phyloP scores from a whole-genome alignment of 2,797 vertebrate species.

The Macropodus opercularis region DNA sequence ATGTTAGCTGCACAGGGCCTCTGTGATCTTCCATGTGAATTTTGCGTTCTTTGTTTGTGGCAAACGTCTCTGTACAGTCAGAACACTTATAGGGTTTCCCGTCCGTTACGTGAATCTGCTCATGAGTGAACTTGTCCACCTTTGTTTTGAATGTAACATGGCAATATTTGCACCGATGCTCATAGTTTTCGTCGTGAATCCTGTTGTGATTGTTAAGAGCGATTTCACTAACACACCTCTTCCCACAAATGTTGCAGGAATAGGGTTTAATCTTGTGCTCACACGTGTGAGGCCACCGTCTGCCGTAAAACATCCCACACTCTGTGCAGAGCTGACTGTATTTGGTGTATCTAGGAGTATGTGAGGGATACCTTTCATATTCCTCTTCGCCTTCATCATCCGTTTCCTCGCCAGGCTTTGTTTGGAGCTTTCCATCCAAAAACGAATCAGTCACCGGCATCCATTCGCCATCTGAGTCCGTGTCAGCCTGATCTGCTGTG shows the following conservation, averaged over 20 bases:
- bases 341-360: slow-evolving; percentile 6
- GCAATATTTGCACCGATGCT: slow-evolving; percentile 53
- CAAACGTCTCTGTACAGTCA: slow-evolving; percentile 44
- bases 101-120: slow-evolving; percentile 22
- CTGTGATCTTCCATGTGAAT: slow-evolving; percentile 47
- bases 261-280: slow-evolving; percentile 51
- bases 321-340: slow-evolving; percentile 55
- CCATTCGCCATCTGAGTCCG: slow-evolving; percentile 39
- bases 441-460: neutral
- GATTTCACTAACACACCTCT: slow-evolving; percentile 35
- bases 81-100: slow-evolving; percentile 52
- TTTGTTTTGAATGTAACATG: slow-evolving; percentile 36
- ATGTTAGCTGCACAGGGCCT: slow-evolving; percentile 34
- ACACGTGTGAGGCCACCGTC: slow-evolving; percentile 35
- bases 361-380: neutral
- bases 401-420: neutral
- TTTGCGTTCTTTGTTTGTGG: slow-evolving; percentile 18
- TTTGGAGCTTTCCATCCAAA: neutral
- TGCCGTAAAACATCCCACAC: slow-evolving; percentile 45
- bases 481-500: neutral
- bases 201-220: slow-evolving; percentile 40
- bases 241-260: slow-evolving; percentile 59
- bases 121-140: slow-evolving; percentile 45
- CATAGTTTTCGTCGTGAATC: slow-evolving; percentile 44
- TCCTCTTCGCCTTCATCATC: neutral